These are phyloP conservation scores for Callocephalon fimbriatum DNA, from an alignment of 2,113 vertebrate genomes.

Conservation along the genomic window DNA sequence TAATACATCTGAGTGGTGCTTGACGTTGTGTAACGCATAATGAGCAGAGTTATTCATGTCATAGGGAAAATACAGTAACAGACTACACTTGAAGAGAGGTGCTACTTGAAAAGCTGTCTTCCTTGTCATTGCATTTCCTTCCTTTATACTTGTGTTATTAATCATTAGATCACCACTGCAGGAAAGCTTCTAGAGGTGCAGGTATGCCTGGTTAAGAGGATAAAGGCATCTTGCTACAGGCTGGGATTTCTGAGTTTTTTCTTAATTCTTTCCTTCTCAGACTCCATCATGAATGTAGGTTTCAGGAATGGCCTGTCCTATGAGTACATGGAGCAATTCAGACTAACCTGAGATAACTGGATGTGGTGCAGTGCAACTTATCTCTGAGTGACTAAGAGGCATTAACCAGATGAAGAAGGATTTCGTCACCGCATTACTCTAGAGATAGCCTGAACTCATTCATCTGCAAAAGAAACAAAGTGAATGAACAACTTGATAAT, in stretches of 20 bases:
- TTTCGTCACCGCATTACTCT: neutral
- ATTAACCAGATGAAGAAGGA: neutral
- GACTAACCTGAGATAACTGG: neutral
- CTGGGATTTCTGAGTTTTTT: neutral
- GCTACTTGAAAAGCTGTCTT: neutral
- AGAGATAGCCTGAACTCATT: neutral
- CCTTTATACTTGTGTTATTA: neutral
- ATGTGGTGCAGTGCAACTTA: neutral
- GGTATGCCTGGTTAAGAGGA: neutral
- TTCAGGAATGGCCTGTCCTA: neutral
- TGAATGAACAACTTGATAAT: neutral
- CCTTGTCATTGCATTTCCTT: neutral
- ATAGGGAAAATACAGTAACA: neutral
- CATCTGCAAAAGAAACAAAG: slow-evolving; percentile 23
- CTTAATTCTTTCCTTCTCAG: neutral
- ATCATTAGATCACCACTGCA: neutral
- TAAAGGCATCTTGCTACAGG: neutral
- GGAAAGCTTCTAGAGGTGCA: neutral
- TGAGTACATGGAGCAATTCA: neutral
- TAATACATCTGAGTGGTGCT: neutral
- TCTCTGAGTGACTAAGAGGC: neutral
- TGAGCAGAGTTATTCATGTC: neutral
- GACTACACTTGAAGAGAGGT: neutral
- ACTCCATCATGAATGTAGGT: neutral
- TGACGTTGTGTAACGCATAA: neutral